Base-by-base conservation (phyloP, 2,888 invertebrate genomes). In the Mycalesis mineus region DNA sequence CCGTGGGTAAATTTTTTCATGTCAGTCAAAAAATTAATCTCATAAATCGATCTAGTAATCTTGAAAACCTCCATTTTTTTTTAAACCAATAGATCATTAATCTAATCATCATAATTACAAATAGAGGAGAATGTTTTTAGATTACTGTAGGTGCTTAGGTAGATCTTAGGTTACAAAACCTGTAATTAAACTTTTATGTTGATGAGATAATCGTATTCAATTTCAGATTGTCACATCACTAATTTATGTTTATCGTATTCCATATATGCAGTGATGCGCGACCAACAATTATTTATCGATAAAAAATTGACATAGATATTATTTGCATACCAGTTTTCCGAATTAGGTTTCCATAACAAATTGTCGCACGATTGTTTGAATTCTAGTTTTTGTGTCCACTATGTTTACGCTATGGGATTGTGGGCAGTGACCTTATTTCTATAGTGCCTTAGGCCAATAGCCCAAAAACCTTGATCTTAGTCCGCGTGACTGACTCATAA, bases 391-490 rank as follows among this genome's bases (percentile, higher is more conserved):
- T 40, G 1, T 42, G 28, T 28, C n/a, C 6, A 42, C 42, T n/a
- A 42, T 28, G 28, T 42, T 36, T 36, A 36, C 36, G 36, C 15
- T 42, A 39, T 14, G n/a, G 37, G 7, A 39, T 13, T n/a, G 39
- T 39, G 39, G 49, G 39, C n/a, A 22, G 54, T 22, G 48, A 44
- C 54, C 48, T 37, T 58, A 49, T 50, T 44, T 49, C 11, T 49
- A 37, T 6, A 22, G 36, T 36, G 14, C 29, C 72, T 71, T 76
- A 80, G 81, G 80, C 74, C 78, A 77, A 75, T 76, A 74, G 70
- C 79, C 78, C 71, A 72, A 67, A 70, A 76, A 67, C 78, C 80
- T 80, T 80, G 79, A 79, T 78, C 75, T 79, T 69, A 58, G 67
- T 61, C 22, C 28, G 28, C 62, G 62, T 62, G 33, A 13, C 29